These are phyloP conservation scores for Melanotaenia duboulayi DNA, from an alignment of 2,113 vertebrate genomes.

Conservation along the genomic window DNA sequence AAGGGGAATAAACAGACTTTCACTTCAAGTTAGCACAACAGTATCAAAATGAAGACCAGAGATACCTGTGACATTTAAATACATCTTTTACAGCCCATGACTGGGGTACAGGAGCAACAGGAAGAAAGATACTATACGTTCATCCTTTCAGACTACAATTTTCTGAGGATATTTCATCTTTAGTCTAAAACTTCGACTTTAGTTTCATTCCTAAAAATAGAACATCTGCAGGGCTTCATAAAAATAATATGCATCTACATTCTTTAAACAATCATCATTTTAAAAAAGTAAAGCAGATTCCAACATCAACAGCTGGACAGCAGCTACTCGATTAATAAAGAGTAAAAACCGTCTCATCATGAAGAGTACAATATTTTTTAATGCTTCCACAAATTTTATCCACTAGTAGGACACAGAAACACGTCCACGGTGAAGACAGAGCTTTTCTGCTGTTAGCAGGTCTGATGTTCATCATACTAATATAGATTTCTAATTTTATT, in stretches of 20 bases:
- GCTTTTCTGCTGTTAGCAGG: neutral
- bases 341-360: neutral
- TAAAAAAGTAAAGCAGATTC: conserved; percentile 23
- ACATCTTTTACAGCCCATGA: conserved; percentile 13
- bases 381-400: conserved; percentile 1
- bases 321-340: neutral
- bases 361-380: neutral
- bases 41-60: conserved; percentile 4
- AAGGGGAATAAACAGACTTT: too few relatives aligned
- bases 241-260: conserved; percentile 36
- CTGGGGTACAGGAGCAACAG: conserved; percentile 38
- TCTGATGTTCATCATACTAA: neutral
- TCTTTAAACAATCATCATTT: neutral
- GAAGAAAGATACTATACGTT: conserved; percentile 16
- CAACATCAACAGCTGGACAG: neutral
- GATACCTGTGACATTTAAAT: conserved; percentile 12
- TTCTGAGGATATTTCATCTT: conserved; percentile 10
- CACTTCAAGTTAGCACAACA: neutral
- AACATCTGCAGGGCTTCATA: conserved; percentile 28
- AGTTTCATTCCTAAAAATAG: conserved; percentile 42
- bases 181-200: neutral
- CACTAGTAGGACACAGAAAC: neutral
- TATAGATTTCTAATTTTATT: too few relatives aligned
- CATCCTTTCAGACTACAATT: conserved; percentile 6
- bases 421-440: neutral